Base-by-base conservation (phyloP, 2,113 vertebrate species). In the Solea solea region DNA sequence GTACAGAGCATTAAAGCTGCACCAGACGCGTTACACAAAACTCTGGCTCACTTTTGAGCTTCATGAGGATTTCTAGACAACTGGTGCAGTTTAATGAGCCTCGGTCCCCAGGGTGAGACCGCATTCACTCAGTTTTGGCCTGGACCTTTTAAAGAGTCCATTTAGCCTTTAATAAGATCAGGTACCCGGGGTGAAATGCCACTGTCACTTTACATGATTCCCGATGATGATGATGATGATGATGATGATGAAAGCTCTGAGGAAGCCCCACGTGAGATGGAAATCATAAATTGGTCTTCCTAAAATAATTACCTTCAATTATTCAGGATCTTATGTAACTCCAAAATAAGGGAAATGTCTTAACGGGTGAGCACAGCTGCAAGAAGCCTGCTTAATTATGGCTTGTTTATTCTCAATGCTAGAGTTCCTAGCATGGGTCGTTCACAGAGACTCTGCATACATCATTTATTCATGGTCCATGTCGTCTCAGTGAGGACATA, bases 261-360 rank as follows among this genome's bases (percentile, higher is more conserved):
- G 16, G 11, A 39, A 61, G 49, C 28, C 67, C 45, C 44, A 40
- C 15, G 3, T 69, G 56, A 78, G 65, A 69, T 15, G n/a, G 34
- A 12, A 65, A 45, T 46, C 3, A 7, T 25, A 34, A 28, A 72
- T 62, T 50, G 42, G 21, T 68, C 45, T 58, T 78, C 40, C 59
- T 55, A 58, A 81, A 78, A 79, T 39, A 81, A 79, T 67, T 48
- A 55, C 58, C 45, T 68, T 89, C 57, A 68, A 77, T 89, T 69
- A 86, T 85, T 79, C 15, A 85, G 41, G 5, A 60, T 28, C 54
- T 74, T 81, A 57, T 53, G 16, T 72, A 70, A 76, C 44, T 74
- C 21, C 27, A 41, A 52, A 61, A 15, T 27, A 40, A n/a, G 15
- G 21, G 41, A 58, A 57, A 11, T 34, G 27, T 45, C 25, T 7